These are phyloP conservation scores for Diabrotica virgifera DNA, from an alignment of 1,140 invertebrate genomes.

Conservation along the genomic window DNA sequence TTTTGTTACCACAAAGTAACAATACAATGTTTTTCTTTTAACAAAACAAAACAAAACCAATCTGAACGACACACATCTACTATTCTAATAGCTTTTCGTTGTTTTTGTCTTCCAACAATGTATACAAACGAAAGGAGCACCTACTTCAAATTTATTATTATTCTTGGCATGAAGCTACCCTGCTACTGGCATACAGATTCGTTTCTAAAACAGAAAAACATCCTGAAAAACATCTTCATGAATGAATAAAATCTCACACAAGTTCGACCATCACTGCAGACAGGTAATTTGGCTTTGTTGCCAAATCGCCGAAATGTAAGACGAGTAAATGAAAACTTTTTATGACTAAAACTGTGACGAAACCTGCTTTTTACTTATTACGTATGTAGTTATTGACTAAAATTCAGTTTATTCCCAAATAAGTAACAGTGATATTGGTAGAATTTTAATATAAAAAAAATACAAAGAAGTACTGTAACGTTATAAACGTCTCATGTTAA, in stretches of 20 bases:
- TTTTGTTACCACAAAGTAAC: too few relatives aligned
- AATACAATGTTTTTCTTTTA: too few relatives aligned
- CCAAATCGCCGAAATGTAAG: neutral
- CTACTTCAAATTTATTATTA: neutral
- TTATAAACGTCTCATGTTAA: too few relatives aligned
- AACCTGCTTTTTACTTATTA: too few relatives aligned
- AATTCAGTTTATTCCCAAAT: too few relatives aligned
- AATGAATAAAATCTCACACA: neutral
- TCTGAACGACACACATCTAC: too few relatives aligned
- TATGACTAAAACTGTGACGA: neutral
- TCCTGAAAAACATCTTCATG: slow-evolving; percentile 2
- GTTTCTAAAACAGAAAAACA: neutral
- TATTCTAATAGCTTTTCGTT: neutral
- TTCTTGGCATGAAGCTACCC: neutral
- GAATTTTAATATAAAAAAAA: too few relatives aligned
- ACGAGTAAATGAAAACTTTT: neutral
- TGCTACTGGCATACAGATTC: neutral
- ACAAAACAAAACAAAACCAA: too few relatives aligned
- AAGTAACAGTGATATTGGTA: too few relatives aligned
- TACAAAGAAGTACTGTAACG: too few relatives aligned
- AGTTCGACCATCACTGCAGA: neutral
- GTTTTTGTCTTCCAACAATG: neutral
- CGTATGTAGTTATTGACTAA: too few relatives aligned
- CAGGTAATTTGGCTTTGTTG: neutral
- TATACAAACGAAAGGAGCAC: neutral